A percentile compares a stretch with the other conserved stretches of the same genome.
These are phyloP conservation scores for Anastatus disparis DNA, from an alignment of 1,140 invertebrate species.

Conservation along the genomic window DNA sequence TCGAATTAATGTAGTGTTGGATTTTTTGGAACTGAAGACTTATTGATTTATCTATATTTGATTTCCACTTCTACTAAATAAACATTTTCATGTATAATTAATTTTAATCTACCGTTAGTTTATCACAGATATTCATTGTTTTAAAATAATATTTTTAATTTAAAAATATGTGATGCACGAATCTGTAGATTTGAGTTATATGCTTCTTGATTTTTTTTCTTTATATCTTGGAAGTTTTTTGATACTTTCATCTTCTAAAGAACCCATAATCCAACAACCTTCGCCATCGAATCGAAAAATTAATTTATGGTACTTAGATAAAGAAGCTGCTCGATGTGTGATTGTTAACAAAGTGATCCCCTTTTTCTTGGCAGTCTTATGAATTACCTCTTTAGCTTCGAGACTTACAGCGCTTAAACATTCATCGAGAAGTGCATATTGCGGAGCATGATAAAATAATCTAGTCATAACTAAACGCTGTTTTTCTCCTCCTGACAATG, in stretches of 20 bases:
- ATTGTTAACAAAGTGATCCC: conserved; percentile 95
- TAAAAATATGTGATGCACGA: conserved; percentile 9
- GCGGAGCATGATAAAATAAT: conserved; percentile 96
- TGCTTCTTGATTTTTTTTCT: conserved; percentile 45
- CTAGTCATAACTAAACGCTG: conserved; percentile 95
- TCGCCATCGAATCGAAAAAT: conserved; percentile 94
- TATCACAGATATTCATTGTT: background rate
- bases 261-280: conserved; percentile 85
- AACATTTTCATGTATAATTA: no score
- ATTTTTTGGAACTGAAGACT: background rate
- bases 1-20: conserved; percentile 39
- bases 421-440: conserved; percentile 95
- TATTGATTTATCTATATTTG: no score
- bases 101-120: background rate
- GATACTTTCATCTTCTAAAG: conserved; percentile 63
- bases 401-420: conserved; percentile 97
- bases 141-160: conserved; percentile 7
- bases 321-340: conserved; percentile 81
- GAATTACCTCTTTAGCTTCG: conserved; percentile 95
- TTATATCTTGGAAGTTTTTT: conserved; percentile 18
- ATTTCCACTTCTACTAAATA: no score
- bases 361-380: conserved; percentile 86
- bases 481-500: conserved; percentile 96
- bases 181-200: conserved; percentile 56
- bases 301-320: conserved; percentile 94